A percentile compares a stretch with the other conserved stretches of the same genome.
Conservation (phyloP, 1,140 invertebrate species). For the Cotesia vestalis region DNA sequence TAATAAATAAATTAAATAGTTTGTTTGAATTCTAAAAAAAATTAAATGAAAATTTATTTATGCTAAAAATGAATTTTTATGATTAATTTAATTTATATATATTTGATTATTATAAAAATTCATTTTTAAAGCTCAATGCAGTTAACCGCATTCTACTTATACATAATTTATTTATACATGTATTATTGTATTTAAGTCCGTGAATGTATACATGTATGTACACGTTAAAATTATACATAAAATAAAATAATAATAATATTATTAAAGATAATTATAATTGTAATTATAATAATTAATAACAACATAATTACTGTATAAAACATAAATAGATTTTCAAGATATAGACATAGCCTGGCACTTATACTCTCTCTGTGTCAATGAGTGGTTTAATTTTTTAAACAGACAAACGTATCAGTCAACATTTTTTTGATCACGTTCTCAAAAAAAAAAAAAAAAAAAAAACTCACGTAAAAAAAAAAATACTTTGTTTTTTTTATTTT, state of each 20-base stretch:
- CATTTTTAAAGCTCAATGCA: background rate
- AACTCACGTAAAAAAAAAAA: too few species aligned
- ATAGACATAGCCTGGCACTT: slow-evolving; percentile 23
- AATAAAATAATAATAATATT: slow-evolving; percentile 7
- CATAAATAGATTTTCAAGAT: slow-evolving; percentile 20
- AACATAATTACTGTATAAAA: slow-evolving; percentile 16
- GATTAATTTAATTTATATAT: slow-evolving; percentile 3
- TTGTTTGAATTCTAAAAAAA: slow-evolving; percentile 6
- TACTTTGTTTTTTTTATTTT: too few species aligned
- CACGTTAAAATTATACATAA: slow-evolving; percentile 26
- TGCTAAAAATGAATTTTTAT: slow-evolving; percentile 16
- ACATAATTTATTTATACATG: slow-evolving; percentile 23
- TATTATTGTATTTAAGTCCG: slow-evolving; percentile 9
- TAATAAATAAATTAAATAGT: slow-evolving; percentile 26
- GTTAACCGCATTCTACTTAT: slow-evolving; percentile 8
- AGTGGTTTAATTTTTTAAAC: slow-evolving; percentile 1
- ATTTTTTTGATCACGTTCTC: background rate
- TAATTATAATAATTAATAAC: slow-evolving; percentile 20
- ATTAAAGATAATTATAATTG: slow-evolving; percentile 16
- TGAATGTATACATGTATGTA: slow-evolving; percentile 32
- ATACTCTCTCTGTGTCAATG: slow-evolving; percentile 16
- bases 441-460: too few species aligned
- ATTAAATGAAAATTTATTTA: background rate
- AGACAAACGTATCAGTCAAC: background rate
- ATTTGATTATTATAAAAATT: slow-evolving; percentile 6